Percentiles rank a stretch among this genome's conserved stretches.
Conservation (phyloP, 2,797 vertebrate species). For the Pyrocephalus nanus region DNA sequence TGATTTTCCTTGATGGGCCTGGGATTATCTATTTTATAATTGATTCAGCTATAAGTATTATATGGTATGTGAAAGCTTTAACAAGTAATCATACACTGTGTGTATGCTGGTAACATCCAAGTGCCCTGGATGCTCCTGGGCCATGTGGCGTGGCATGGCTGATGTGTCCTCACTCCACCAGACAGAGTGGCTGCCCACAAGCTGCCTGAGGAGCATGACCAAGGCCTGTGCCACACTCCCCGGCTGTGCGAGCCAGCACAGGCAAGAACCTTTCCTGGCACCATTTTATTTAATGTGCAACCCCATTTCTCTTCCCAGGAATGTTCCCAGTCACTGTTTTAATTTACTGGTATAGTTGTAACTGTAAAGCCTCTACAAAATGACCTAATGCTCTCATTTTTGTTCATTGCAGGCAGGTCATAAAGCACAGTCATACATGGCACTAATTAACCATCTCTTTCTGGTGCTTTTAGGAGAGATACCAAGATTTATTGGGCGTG, state of each 20-base stretch:
- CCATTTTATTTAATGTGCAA: not conserved
- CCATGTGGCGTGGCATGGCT: fast-evolving
- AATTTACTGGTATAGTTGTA: not conserved
- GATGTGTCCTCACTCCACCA: not conserved
- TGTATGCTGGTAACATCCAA: not conserved
- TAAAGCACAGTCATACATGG: not conserved
- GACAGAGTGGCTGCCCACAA: not conserved
- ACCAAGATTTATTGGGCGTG: not conserved
- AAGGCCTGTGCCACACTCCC: not conserved
- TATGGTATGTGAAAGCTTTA: not conserved
- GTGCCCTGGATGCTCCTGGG: not conserved
- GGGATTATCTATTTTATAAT: not conserved
- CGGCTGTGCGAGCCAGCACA: fast-evolving
- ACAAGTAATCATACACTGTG: not conserved
- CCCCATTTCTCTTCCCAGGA: not conserved
- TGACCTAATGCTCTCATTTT: not conserved
- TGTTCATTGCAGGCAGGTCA: not conserved
- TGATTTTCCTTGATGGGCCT: not conserved
- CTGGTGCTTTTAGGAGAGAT: not conserved
- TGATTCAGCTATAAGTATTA: not conserved
- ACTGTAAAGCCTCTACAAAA: not conserved
- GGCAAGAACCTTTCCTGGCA: not conserved
- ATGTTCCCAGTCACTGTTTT: not conserved
- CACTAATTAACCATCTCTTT: not conserved
- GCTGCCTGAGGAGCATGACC: not conserved